phyloP scores from a whole-genome alignment of 1,140 invertebrate genomes.

The Camponotus floridanus region DNA sequence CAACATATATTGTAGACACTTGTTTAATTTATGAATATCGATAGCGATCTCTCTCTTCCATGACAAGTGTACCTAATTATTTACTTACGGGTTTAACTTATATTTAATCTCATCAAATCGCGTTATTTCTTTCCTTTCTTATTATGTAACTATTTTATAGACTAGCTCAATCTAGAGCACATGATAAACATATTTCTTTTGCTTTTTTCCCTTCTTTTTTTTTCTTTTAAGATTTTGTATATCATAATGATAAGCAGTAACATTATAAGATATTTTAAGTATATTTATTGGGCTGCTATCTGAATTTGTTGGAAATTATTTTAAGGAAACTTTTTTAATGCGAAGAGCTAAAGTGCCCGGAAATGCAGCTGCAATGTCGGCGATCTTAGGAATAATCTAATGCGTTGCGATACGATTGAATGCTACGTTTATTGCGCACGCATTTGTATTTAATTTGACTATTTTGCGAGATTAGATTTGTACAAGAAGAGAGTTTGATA shows the following conservation, averaged over 20 bases:
- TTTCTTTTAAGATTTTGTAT: conserved; percentile 50
- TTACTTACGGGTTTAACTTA: conserved; percentile 64
- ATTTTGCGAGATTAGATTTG: conserved; percentile 31
- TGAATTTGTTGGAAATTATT: conserved; percentile 78
- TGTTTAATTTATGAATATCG: conserved; percentile 72
- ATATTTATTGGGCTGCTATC: conserved; percentile 79
- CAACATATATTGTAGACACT: conserved; percentile 35
- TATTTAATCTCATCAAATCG: conserved; percentile 27
- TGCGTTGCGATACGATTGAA: conserved; percentile 40
- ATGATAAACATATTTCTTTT: conserved; percentile 37
- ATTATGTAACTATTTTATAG: conserved; percentile 5
- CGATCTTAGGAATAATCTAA: conserved; percentile 25
- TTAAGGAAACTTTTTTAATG: conserved; percentile 66
- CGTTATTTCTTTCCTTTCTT: conserved; percentile 8
- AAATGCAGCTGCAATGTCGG: conserved; percentile 36
- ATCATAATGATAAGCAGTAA: conserved; percentile 62
- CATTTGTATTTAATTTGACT: conserved; percentile 37
- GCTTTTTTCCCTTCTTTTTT: conserved; percentile 9
- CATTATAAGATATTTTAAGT: conserved; percentile 76
- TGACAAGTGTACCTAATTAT: conserved; percentile 75
- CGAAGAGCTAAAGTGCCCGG: conserved; percentile 36
- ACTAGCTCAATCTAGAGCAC: conserved; percentile 2
- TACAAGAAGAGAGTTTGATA: conserved; percentile 24
- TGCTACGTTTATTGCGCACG: conserved; percentile 61
- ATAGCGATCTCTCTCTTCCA: conserved; percentile 65